Percentiles rank a stretch among this genome's conserved stretches.
Evolutionary conservation across 2,113 vertebrate genomes (phyloP).

Genomic region (Phaethornis superciliosus): DNA sequence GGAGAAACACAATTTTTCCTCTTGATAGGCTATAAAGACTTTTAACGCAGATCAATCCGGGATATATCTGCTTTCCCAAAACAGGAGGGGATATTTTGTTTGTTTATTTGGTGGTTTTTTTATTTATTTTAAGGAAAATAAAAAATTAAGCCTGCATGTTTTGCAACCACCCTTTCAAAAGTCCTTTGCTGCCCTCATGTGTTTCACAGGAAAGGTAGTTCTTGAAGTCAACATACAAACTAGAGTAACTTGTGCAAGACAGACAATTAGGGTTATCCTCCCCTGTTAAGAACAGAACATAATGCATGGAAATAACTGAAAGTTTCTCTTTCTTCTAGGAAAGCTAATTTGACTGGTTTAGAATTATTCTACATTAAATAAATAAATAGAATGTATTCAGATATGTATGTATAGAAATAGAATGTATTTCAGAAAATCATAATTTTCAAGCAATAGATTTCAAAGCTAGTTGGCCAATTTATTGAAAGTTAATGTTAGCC

Average conservation of each 20-base stretch:
- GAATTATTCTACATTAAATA: background rate
- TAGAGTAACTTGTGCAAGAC: background rate
- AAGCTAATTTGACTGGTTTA: background rate
- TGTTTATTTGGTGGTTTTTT: background rate
- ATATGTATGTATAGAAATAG: too few relatives aligned
- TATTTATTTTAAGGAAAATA: background rate
- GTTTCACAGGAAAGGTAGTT: background rate
- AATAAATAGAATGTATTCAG: background rate
- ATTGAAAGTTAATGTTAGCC: background rate
- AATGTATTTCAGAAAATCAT: background rate
- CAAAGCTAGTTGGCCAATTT: background rate
- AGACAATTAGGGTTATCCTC: background rate
- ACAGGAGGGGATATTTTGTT: background rate
- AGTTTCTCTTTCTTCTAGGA: background rate
- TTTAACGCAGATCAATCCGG: background rate
- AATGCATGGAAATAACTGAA: background rate
- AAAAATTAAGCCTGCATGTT: background rate
- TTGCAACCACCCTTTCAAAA: background rate
- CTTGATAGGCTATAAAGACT: background rate
- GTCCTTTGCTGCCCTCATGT: constrained; percentile 61
- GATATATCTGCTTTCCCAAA: background rate
- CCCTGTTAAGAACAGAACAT: background rate
- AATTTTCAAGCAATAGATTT: background rate
- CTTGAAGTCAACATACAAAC: background rate
- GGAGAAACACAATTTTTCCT: background rate